Evolutionary conservation across 2,888 invertebrate genomes (phyloP).

Genomic region (Pristionchus mayeri): DNA sequence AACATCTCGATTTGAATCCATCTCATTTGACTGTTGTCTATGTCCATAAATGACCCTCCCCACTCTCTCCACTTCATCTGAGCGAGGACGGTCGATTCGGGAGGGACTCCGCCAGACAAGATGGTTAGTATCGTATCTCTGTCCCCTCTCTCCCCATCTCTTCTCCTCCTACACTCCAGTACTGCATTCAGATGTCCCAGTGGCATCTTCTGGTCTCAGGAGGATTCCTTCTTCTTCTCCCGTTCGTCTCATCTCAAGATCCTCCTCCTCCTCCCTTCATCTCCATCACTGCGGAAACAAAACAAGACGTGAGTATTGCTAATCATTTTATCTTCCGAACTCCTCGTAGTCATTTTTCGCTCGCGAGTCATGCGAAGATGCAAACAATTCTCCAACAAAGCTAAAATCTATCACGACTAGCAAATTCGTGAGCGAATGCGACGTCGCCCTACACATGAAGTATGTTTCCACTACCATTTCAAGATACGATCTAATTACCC

Average conservation of each 20-base stretch:
- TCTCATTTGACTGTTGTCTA: neutral
- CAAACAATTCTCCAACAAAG: neutral
- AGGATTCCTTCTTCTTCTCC: neutral
- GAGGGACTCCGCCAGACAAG: neutral
- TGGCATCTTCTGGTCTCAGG: neutral
- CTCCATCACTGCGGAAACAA: neutral
- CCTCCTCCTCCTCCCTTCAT: neutral
- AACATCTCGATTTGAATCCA: neutral
- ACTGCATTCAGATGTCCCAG: neutral
- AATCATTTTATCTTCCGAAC: too few relatives aligned
- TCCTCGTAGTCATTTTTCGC: neutral
- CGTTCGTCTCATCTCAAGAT: neutral
- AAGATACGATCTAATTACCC: neutral
- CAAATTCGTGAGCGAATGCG: neutral
- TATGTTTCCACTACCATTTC: neutral
- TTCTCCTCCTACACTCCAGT: neutral
- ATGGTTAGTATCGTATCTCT: conserved; percentile 5
- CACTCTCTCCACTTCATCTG: neutral
- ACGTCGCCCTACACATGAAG: neutral
- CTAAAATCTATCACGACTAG: neutral
- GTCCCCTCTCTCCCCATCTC: neutral
- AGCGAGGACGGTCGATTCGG: neutral
- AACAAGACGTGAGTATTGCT: neutral
- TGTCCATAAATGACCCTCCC: neutral
- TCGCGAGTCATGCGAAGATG: neutral